Evolutionary conservation across 2,113 vertebrate genomes (phyloP), one percentile per base, ranked within the genome.

Genomic region (Notiomystis cincta): DNA sequence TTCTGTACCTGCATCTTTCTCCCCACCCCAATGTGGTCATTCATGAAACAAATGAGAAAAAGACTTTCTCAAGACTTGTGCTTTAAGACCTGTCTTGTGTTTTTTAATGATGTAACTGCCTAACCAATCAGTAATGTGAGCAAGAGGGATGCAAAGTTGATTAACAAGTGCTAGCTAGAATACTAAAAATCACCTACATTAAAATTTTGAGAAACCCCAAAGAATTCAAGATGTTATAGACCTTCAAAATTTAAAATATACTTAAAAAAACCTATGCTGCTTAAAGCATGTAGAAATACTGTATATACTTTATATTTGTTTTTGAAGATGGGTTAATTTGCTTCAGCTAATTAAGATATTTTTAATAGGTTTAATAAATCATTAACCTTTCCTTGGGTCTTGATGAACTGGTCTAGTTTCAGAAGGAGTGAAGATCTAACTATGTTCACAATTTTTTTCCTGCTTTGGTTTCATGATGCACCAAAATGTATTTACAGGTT

Each of bases 11-110:
- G 4, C 2, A 22, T 30, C 2, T 90, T 93, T 88, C 24, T 76
- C 31, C 19, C 13, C 5, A 9, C 10, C 22, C 5, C 48, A 40
- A 0, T 31, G 45, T 25, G 69, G 22, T 4, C 51, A 23, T 37
- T 89, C 23, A 54, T 77, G 65, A 93, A 90, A 78, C 37, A 88
- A 77, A 77, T 14, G 24, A 81, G 37, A 86, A 72, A 71, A 80
- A 35, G 3, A 7, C 33, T 62, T 84, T 48, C 9, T 89, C 31
- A 45, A 85, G 48, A 61, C 20, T 4, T 62, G 19, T 84, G 9
- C 24, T 78, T 80, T 70, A 92, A 77, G 54, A 65, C 15, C 15
- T 33, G 4, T n/a, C 27, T 42, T 73, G 10, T 78, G 7, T 51
- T 90, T 51, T 87, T 80, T 37, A 48, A 17, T 66, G 7, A 35